Base-by-base conservation (phyloP, 2,888 invertebrate genomes). In the Pachymerium ferrugineum region DNA sequence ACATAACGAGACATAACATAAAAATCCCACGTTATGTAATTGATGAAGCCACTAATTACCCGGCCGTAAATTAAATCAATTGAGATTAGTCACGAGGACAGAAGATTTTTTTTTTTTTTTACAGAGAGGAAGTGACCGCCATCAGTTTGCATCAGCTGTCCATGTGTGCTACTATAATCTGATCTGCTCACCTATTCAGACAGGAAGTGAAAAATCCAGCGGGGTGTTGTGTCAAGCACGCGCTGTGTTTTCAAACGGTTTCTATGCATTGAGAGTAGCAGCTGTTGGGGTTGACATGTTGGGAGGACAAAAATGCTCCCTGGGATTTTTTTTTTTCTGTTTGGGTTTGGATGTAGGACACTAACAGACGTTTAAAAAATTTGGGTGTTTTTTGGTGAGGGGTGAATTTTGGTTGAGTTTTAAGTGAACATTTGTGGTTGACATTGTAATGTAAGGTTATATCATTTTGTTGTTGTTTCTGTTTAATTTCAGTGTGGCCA, bases 61-160 rank as follows among this genome's bases (percentile, higher is more conserved):
- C 19, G 16, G 47, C 47, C 47, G 19, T 54, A 54, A 54, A 54
- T 54, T 54, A 54, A 22, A 54, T 54, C 47, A 54, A 54, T 54
- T 54, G 47, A 22, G 47, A 54, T 54, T 54, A 54, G 47, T 19
- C 47, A n/a, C n/a, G n/a, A n/a, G n/a, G n/a, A n/a, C n/a, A n/a
- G n/a, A n/a, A n/a, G n/a, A n/a, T n/a, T n/a, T n/a, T n/a, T n/a
- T n/a, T n/a, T n/a, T n/a, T 54, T 19, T 22, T 54, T 54, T 54
- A 54, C 47, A 54, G 19, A 10, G 47, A 54, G 47, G 22, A 54
- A 54, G 47, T 54, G n/a, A 5, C 14, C 19, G 6, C 19, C 47
- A 54, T 16, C n/a, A n/a, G 47, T 54, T 54, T 54, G 47, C 19
- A 16, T 54, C 47, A 54, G 47, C 47, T 54, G 47, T 54, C 47